Evolutionary conservation across 2,113 vertebrate genomes (phyloP).

Genomic region (Muntiacus reevesi): DNA sequence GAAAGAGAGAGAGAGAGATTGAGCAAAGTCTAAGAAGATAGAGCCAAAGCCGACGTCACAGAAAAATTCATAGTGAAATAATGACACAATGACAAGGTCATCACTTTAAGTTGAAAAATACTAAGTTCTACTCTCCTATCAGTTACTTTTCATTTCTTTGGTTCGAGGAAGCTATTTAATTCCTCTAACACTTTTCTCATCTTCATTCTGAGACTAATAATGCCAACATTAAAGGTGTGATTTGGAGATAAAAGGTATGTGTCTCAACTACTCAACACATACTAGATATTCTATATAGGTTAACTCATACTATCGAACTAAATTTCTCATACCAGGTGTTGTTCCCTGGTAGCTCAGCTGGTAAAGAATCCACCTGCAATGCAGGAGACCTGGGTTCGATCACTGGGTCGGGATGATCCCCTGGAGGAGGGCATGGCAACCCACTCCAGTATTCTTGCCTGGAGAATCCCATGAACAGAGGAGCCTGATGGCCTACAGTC

Average conservation of each 20-base stretch:
- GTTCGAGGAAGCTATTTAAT: not conserved
- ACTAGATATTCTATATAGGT: not conserved
- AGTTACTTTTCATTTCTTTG: not conserved
- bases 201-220: not conserved
- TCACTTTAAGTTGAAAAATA: not conserved
- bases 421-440: not conserved
- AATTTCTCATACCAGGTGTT: not conserved
- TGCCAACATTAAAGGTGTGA: not conserved
- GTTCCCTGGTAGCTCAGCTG: not conserved
- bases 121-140: not conserved
- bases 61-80: not conserved
- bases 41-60: not conserved
- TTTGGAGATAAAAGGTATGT: not conserved
- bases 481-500: not conserved
- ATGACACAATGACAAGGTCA: not conserved
- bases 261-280: not conserved
- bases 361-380: not conserved
- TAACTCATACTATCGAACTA: not conserved
- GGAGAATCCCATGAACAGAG: not conserved
- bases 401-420: not conserved
- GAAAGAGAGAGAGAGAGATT: not conserved
- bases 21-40: not conserved
- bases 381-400: not conserved
- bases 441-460: not conserved
- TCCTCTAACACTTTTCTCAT: not conserved